Evolutionary conservation across 2,888 invertebrate genomes (phyloP).

Genomic region (Eremobia ochroleuca): DNA sequence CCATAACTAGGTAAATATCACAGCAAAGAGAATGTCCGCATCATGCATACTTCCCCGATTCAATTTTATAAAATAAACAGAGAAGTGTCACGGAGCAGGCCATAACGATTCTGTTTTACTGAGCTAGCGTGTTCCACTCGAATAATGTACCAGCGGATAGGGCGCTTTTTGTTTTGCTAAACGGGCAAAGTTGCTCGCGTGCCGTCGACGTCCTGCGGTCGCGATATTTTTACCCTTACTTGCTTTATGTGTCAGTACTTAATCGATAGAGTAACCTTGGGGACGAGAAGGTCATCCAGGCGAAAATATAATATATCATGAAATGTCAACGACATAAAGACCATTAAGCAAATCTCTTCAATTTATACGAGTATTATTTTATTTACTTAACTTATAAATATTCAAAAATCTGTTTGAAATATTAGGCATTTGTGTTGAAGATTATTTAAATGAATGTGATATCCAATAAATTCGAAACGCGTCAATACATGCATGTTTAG

Average conservation of each 20-base stretch:
- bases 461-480: constrained; percentile 42
- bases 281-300: constrained; percentile 63
- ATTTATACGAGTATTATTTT: constrained; percentile 20
- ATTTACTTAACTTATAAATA: constrained; percentile 43
- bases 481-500: constrained; percentile 14
- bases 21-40: neutral
- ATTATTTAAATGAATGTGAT: constrained; percentile 59
- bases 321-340: constrained; percentile 33
- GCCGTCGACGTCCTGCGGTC: constrained; percentile 63
- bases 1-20: constrained; percentile 9
- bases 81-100: constrained; percentile 57
- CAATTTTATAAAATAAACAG: constrained; percentile 56
- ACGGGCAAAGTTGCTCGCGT: constrained; percentile 72
- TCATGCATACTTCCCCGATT: constrained; percentile 24
- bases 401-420: constrained; percentile 35
- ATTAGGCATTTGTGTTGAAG: constrained; percentile 57
- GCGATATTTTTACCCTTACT: constrained; percentile 62
- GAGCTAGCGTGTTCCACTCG: constrained; percentile 69
- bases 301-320: constrained; percentile 42
- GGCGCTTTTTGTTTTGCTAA: constrained; percentile 69
- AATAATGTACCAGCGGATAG: constrained; percentile 66
- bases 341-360: constrained; percentile 41
- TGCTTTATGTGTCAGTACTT: constrained; percentile 56
- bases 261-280: constrained; percentile 69
- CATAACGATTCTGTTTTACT: constrained; percentile 66